Evolutionary conservation across 2,797 vertebrate genomes (phyloP).

Genomic region (Pseudochirops corinnae): DNA sequence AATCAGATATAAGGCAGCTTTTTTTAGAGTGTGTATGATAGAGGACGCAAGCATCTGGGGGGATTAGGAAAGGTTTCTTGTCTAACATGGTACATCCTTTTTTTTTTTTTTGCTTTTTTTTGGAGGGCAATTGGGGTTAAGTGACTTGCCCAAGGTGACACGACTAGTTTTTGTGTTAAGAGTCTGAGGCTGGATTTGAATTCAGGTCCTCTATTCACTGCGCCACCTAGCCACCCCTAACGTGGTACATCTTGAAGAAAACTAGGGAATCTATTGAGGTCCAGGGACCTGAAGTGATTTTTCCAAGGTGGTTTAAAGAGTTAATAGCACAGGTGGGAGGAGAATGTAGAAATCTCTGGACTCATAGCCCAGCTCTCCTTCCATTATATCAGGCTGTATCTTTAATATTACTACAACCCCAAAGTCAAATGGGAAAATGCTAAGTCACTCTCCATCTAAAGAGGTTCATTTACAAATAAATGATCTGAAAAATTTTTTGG

Average conservation of each 20-base stretch:
- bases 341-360: background rate
- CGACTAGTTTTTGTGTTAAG: too few species aligned
- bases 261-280: background rate
- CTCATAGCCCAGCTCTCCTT: background rate
- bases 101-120: too few species aligned
- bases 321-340: background rate
- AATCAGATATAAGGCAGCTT: background rate
- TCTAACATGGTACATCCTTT: background rate
- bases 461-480: background rate
- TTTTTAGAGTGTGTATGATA: background rate
- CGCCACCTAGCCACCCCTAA: too few species aligned
- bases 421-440: background rate
- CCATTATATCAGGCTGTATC: background rate
- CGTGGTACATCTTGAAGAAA: background rate
- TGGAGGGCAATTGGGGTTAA: too few species aligned
- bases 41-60: background rate
- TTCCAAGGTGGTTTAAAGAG: background rate
- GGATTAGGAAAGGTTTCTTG: background rate
- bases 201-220: too few species aligned
- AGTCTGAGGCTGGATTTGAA: too few species aligned
- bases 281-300: background rate
- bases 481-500: too few species aligned
- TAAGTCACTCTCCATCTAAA: background rate
- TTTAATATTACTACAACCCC: background rate
- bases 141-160: too few species aligned